Percentiles rank a stretch among this genome's conserved stretches.
These are phyloP conservation scores for Brachystomella parvula DNA, from an alignment of 1,140 invertebrate genomes.

Conservation along the genomic window DNA sequence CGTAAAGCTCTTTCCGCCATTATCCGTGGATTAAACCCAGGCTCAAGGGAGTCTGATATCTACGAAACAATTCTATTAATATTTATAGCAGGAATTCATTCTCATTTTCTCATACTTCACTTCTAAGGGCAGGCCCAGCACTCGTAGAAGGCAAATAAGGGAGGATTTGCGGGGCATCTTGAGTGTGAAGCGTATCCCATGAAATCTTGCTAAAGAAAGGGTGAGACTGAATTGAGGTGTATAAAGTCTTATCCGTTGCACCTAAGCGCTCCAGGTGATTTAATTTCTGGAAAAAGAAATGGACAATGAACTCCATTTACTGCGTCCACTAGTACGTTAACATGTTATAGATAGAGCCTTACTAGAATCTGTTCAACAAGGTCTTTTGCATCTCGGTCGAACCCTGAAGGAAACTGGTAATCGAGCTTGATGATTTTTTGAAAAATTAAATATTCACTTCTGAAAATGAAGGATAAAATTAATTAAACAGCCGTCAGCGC, in stretches of 20 bases:
- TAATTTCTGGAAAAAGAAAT: conserved; percentile 49
- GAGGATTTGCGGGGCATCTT: conserved; percentile 72
- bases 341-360: conserved; percentile 37
- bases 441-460: conserved; percentile 94
- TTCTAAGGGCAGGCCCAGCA: not conserved
- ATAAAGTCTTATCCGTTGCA: conserved; percentile 64
- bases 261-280: conserved; percentile 73
- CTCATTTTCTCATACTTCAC: not conserved
- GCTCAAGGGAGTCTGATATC: conserved; percentile 69
- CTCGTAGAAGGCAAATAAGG: conserved; percentile 69
- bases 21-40: conserved; percentile 59
- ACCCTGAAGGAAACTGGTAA: conserved; percentile 87
- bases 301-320: conserved; percentile 6
- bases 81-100: conserved; percentile 1
- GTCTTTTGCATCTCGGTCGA: conserved; percentile 58
- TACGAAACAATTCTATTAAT: conserved; percentile 11
- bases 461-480: conserved; percentile 39
- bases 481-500: no score
- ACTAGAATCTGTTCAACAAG: conserved; percentile 79
- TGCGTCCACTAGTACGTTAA: not conserved
- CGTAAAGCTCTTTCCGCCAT: conserved; percentile 30
- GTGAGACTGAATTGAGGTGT: conserved; percentile 74
- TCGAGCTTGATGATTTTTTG: conserved; percentile 88
- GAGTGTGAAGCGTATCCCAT: conserved; percentile 68
- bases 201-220: conserved; percentile 75